Evolutionary conservation across 2,888 invertebrate genomes (phyloP).

Genomic region (Thera obeliscata): DNA sequence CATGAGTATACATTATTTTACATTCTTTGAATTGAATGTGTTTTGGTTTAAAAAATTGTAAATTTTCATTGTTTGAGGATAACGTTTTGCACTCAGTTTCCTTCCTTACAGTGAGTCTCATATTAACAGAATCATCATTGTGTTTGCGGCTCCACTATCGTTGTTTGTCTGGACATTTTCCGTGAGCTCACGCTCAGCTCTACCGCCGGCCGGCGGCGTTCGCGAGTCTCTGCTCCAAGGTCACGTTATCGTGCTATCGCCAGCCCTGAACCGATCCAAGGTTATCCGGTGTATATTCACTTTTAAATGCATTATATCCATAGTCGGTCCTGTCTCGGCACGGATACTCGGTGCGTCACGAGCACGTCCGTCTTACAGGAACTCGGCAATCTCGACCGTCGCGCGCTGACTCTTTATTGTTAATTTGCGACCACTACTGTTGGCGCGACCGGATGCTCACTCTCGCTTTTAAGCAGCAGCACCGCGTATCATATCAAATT

Average conservation of each 20-base stretch:
- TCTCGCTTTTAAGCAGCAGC: constrained; percentile 68
- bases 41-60: constrained; percentile 13
- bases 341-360: constrained; percentile 52
- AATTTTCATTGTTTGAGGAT: constrained; percentile 23
- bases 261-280: constrained; percentile 75
- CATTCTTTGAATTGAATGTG: constrained; percentile 23
- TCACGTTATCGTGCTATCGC: constrained; percentile 82
- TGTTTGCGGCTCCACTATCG: constrained; percentile 66
- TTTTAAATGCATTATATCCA: constrained; percentile 46
- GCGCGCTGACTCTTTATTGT: constrained; percentile 72
- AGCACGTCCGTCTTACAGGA: constrained; percentile 74
- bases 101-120: constrained; percentile 40
- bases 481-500: constrained; percentile 69
- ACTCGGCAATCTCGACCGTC: constrained; percentile 76
- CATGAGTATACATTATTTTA: constrained; percentile 16
- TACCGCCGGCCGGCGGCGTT: constrained; percentile 75
- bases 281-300: constrained; percentile 56
- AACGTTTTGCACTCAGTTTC: constrained; percentile 42
- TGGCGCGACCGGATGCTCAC: constrained; percentile 64
- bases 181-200: constrained; percentile 70
- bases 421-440: constrained; percentile 66
- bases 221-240: constrained; percentile 77
- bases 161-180: constrained; percentile 79
- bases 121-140: constrained; percentile 60
- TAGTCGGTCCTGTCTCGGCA: constrained; percentile 49